A percentile compares a stretch with the other conserved stretches of the same genome.
These are phyloP conservation scores for Caerostris darwini DNA, from an alignment of 1,140 invertebrate genomes.

Conservation along the genomic window DNA sequence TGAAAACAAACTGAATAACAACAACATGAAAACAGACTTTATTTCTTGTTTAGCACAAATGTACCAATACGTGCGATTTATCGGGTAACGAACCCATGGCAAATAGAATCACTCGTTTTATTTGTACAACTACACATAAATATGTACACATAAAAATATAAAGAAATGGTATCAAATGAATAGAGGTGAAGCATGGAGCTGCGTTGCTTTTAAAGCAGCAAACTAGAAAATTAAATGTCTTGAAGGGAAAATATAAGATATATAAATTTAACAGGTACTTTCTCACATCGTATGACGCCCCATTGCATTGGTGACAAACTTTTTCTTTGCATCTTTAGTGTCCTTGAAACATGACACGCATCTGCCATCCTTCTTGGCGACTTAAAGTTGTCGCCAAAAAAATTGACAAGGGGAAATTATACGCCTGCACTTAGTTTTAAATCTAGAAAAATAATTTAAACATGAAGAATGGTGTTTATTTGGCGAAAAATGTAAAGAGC, in stretches of 20 bases:
- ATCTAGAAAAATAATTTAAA: too few species aligned
- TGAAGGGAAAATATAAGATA: neutral
- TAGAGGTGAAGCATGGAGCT: neutral
- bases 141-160: neutral
- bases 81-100: slow-evolving; percentile 20
- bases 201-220: neutral
- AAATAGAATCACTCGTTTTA: neutral
- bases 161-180: neutral
- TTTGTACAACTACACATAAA: neutral
- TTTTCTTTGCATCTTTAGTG: neutral
- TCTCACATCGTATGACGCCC: neutral
- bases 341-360: neutral
- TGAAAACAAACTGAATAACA: neutral
- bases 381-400: too few species aligned
- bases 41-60: slow-evolving; percentile 65
- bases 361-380: too few species aligned
- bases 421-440: too few species aligned
- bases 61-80: neutral
- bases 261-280: too few species aligned
- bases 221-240: too few species aligned
- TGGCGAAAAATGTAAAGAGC: too few species aligned
- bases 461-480: too few species aligned
- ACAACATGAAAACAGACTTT: slow-evolving; percentile 22
- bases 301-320: neutral
- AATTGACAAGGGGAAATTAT: too few species aligned